Conservation (phyloP, 2,113 vertebrate species). For the Poeciliopsis turrubarensis region DNA sequence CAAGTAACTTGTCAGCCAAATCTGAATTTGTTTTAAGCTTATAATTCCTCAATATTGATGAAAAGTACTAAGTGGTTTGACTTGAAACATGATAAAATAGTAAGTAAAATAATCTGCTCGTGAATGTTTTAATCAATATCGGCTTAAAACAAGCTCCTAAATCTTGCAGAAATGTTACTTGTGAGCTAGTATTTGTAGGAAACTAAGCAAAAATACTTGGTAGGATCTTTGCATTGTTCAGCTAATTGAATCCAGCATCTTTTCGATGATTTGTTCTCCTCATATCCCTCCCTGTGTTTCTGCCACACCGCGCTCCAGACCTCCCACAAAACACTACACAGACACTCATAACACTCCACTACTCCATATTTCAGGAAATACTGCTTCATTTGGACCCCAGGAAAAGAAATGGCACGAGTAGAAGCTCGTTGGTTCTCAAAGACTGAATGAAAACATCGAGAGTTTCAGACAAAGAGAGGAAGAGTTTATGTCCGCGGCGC, state of each 20-base stretch:
- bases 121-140: too few relatives aligned
- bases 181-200: too few relatives aligned
- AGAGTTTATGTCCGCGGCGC: conserved; percentile 2
- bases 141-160: too few relatives aligned
- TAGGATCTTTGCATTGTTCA: conserved; percentile 6
- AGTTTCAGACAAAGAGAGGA: conserved; percentile 20
- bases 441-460: conserved; percentile 40
- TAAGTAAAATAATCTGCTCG: too few relatives aligned
- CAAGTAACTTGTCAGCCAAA: too few relatives aligned
- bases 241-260: conserved; percentile 64
- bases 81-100: too few relatives aligned
- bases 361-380: conserved; percentile 1
- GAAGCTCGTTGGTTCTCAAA: conserved; percentile 50
- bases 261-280: conserved; percentile 59
- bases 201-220: too few relatives aligned
- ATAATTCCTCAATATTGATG: too few relatives aligned
- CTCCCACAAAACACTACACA: conserved; percentile 58
- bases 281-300: conserved; percentile 55
- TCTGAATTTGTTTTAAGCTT: too few relatives aligned
- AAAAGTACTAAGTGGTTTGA: too few relatives aligned
- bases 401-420: conserved; percentile 29
- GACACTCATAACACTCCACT: neutral
- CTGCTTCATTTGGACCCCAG: conserved; percentile 40
- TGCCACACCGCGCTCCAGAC: conserved; percentile 49
- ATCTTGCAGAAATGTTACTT: too few relatives aligned